Conservation (phyloP, 2,113 vertebrate species). For the Pseudorectes ferrugineus region DNA sequence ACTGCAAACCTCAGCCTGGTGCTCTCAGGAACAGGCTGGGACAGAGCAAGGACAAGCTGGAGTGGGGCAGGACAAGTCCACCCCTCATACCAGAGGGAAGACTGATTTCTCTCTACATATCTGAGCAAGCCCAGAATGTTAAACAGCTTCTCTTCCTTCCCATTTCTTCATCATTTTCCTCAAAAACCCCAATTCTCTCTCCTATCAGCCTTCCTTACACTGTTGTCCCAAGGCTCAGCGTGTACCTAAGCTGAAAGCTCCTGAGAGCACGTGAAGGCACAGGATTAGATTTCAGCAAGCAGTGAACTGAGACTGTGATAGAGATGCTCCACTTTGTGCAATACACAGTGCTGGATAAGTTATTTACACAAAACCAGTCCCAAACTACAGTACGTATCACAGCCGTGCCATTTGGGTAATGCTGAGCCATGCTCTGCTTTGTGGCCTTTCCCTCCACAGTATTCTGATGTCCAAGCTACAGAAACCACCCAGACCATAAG, state of each 20-base stretch:
- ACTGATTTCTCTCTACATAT: neutral
- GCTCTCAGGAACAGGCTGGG: neutral
- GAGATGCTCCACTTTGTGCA: neutral
- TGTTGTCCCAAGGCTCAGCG: neutral
- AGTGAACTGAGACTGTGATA: neutral
- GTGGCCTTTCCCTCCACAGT: neutral
- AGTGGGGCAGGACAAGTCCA: neutral
- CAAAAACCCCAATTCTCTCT: neutral
- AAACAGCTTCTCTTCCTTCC: neutral
- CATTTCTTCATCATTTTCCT: neutral
- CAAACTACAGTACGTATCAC: neutral
- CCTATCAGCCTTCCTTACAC: neutral
- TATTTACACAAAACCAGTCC: neutral
- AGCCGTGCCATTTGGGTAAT: neutral
- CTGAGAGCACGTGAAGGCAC: neutral
- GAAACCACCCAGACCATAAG: neutral
- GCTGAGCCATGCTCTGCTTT: neutral
- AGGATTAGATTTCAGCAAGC: neutral
- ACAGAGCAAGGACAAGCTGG: neutral
- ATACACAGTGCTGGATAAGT: neutral
- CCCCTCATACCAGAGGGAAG: neutral
- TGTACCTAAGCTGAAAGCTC: neutral
- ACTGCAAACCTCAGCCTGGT: neutral
- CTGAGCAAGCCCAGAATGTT: neutral
- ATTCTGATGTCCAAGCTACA: neutral